Conservation (phyloP, 1,140 invertebrate species). For the Probaryconus sp. region DNA sequence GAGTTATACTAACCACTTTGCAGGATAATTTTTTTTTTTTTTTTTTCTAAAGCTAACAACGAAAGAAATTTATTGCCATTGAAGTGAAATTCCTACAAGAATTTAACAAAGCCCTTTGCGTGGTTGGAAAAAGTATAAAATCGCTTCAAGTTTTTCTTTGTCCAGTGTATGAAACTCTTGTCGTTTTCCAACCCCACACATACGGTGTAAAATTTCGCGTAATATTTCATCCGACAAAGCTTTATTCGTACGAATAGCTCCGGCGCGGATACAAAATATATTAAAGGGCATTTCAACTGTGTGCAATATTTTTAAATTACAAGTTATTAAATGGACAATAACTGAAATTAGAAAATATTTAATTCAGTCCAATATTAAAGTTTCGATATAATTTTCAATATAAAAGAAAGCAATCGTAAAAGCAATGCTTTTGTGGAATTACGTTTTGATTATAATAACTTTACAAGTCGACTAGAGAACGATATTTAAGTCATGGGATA, state of each 20-base stretch:
- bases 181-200: background rate
- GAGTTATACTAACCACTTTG: no score
- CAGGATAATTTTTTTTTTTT: no score
- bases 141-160: constrained; percentile 29
- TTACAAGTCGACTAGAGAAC: background rate
- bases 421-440: no score
- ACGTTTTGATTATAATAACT: no score
- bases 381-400: no score
- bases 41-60: no score
- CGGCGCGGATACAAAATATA: constrained; percentile 6
- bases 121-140: constrained; percentile 14
- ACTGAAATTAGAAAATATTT: no score
- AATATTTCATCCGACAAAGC: constrained; percentile 27
- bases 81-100: constrained; percentile 13
- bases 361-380: no score
- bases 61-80: constrained; percentile 1
- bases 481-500: no score
- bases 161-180: constrained; percentile 1
- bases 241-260: constrained; percentile 18
- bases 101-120: constrained; percentile 19
- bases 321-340: no score
- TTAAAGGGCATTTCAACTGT: constrained; percentile 10
- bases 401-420: no score
- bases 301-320: no score
- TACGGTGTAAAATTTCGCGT: constrained; percentile 5